Evolutionary conservation across 2,113 vertebrate genomes (phyloP), one percentile per base, ranked within the genome.

Genomic region (Myodes glareolus): DNA sequence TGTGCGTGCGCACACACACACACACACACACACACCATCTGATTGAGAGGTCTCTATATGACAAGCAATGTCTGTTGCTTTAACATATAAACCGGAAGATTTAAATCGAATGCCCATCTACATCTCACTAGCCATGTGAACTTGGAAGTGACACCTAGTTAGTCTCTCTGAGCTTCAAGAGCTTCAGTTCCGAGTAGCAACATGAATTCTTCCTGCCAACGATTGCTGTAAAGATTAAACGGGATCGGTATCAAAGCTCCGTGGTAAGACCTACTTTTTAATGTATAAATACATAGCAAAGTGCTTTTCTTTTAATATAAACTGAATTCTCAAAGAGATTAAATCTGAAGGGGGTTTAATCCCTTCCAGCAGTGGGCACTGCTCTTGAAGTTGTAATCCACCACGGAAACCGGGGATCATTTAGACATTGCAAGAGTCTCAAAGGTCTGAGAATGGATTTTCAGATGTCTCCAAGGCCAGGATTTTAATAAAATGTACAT

Each of bases 401-500:
- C 86, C 63, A 67, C 90, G 94, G 91, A 95, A 86, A 96, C 21
- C 5, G 45, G 39, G 67, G 91, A 95, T 98, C 97, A 96, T 96
- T 95, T 77, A 97, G 95, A 96, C 89, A 76, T 93, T 89, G 89
- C 95, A 77, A 73, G 33, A 58, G 52, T 88, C 95, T 96, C 93
- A 50, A 86, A 96, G 95, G 92, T 90, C 92, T 91, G 81, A 94
- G 77, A 91, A 91, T 87, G 86, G 89, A 94, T 97, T 97, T 96
- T 75, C 95, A 96, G 94, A 96, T 91, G 85, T 94, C 95, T 96
- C 76, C 19, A 33, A 73, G 61, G 91, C 95, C 81, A 50, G 96
- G 90, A 95, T 96, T 95, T 96, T 97, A 98, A 96, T 97, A 95
- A 97, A 97, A 94, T 61, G 76, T 94, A 50, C 76, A 81, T 96